Percentiles rank a stretch among this genome's conserved stretches.
Evolutionary conservation across 2,888 invertebrate genomes (phyloP).

Genomic region (Xanthorhoe spadicearia): DNA sequence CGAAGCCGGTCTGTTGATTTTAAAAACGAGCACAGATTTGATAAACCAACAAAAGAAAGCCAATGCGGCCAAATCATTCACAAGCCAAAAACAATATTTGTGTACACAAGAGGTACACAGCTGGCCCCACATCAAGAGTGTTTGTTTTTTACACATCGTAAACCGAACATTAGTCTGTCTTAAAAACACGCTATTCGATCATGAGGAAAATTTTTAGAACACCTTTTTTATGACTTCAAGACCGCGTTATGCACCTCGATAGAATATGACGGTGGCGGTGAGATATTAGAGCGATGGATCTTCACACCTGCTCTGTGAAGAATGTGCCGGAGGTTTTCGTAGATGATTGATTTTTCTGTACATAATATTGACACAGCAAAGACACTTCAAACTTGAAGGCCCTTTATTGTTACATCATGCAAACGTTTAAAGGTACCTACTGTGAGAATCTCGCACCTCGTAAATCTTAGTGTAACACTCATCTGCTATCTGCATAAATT

Average conservation of each 20-base stretch:
- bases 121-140: constrained; percentile 66
- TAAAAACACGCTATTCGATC: constrained; percentile 54
- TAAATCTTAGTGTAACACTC: too few species aligned
- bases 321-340: constrained; percentile 4
- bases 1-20: too few species aligned
- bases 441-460: too few species aligned
- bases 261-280: constrained; percentile 10
- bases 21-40: constrained; percentile 1
- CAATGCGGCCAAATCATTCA: constrained; percentile 10
- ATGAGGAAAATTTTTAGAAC: constrained; percentile 52
- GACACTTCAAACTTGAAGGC: not conserved
- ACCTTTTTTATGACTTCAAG: constrained; percentile 42
- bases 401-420: not conserved
- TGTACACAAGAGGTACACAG: constrained; percentile 43
- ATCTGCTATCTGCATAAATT: too few species aligned
- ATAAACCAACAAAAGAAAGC: constrained; percentile 20
- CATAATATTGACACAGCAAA: not conserved
- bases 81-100: constrained; percentile 32
- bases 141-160: constrained; percentile 66
- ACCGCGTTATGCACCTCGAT: constrained; percentile 32
- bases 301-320: constrained; percentile 21
- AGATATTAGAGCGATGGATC: constrained; percentile 18
- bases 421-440: too few species aligned
- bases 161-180: constrained; percentile 68
- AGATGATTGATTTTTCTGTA: constrained; percentile 6